These are phyloP conservation scores for Deroplatys truncata DNA, from an alignment of 2,888 invertebrate species.

Conservation along the genomic window DNA sequence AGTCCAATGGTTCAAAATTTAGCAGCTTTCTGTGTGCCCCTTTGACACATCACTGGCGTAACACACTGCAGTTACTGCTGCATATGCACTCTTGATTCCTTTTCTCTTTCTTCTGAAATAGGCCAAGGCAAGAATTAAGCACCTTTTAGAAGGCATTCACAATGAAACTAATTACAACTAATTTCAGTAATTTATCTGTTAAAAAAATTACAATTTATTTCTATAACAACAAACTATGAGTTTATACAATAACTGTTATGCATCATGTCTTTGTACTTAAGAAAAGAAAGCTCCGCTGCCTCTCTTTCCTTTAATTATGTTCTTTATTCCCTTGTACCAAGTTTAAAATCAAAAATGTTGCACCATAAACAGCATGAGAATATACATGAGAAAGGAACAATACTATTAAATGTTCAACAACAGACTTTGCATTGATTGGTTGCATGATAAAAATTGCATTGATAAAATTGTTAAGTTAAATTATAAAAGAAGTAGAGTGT, in stretches of 20 bases:
- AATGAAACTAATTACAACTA: background rate
- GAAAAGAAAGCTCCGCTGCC: background rate
- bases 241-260: background rate
- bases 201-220: background rate
- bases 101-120: background rate
- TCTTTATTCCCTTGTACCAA: background rate
- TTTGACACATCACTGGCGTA: background rate
- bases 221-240: background rate
- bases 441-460: conserved; percentile 20
- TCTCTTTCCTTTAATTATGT: background rate
- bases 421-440: conserved; percentile 23
- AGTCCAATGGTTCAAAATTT: background rate
- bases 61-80: background rate
- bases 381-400: background rate
- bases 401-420: background rate
- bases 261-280: background rate
- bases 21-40: background rate
- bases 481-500: background rate
- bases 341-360: background rate
- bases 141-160: background rate
- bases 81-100: background rate
- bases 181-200: background rate
- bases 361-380: background rate
- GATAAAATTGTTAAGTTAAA: background rate
- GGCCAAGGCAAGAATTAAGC: background rate